These are phyloP conservation scores for Catocala fraxini DNA, from an alignment of 2,888 invertebrate genomes.

Conservation along the genomic window DNA sequence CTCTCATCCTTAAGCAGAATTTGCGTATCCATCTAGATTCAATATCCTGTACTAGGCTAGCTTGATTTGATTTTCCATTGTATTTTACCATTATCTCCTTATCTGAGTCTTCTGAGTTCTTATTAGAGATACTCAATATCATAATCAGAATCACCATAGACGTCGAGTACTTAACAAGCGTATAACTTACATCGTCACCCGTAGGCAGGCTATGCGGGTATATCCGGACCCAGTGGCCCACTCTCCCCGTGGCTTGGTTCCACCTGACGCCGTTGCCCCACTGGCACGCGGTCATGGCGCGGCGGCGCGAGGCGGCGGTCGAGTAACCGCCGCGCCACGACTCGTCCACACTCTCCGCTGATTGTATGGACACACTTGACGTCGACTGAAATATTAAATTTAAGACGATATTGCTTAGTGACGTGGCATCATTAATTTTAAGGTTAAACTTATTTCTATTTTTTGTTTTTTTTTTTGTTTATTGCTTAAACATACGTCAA, in stretches of 20 bases:
- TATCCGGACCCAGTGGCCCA: slow-evolving; percentile 93
- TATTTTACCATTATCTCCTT: no score
- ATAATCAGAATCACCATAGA: no score
- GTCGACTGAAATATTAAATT: slow-evolving; percentile 56
- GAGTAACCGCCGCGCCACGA: slow-evolving; percentile 80
- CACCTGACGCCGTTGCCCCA: slow-evolving; percentile 93
- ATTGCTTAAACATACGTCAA: no score
- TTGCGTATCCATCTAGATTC: no score
- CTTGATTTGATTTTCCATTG: no score
- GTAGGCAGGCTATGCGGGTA: slow-evolving; percentile 88
- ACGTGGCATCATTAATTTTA: no score
- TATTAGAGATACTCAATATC: no score
- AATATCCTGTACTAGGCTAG: no score
- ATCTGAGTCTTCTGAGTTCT: no score
- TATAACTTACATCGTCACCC: slow-evolving; percentile 67
- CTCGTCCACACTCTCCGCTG: slow-evolving; percentile 75
- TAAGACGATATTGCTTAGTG: neutral
- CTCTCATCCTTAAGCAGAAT: no score
- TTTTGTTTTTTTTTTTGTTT: no score
- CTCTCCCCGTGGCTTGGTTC: slow-evolving; percentile 88
- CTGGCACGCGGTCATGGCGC: slow-evolving; percentile 72
- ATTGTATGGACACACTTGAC: slow-evolving; percentile 56
- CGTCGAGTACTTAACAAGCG: neutral
- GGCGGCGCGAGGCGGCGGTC: slow-evolving; percentile 77
- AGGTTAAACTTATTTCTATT: no score